Conservation (phyloP, 2,797 vertebrate species). For the Setipinna tenuifilis region DNA sequence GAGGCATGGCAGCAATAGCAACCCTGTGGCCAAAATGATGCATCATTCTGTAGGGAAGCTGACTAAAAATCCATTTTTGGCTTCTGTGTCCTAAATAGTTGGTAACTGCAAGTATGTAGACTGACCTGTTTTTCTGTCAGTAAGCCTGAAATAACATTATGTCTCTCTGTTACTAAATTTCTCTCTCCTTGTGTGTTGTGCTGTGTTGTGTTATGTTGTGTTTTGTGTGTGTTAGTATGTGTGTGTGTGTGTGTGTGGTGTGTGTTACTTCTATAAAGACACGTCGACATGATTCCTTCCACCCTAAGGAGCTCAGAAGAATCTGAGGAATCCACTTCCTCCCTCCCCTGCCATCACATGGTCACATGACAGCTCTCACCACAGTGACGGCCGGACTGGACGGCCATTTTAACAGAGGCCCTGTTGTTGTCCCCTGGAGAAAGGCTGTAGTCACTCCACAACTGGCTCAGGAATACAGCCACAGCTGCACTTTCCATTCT, state of each 20-base stretch:
- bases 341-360: slow-evolving; percentile 1
- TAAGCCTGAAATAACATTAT: background rate
- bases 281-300: background rate
- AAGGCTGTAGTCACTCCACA: slow-evolving; percentile 12
- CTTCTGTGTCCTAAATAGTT: slow-evolving; percentile 25
- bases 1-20: background rate
- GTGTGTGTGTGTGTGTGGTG: slow-evolving; percentile 9
- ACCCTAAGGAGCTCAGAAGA: background rate
- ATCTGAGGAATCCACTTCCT: background rate
- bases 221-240: background rate
- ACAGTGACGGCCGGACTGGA: background rate
- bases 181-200: background rate
- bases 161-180: background rate
- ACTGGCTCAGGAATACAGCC: background rate
- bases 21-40: background rate
- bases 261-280: background rate
- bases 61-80: slow-evolving; percentile 16
- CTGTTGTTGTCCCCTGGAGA: slow-evolving; percentile 17
- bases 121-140: background rate
- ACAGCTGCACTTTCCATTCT: slow-evolving; percentile 9
- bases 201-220: too few relatives aligned
- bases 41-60: slow-evolving; percentile 46
- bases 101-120: background rate
- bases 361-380: background rate
- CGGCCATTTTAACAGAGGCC: slow-evolving; percentile 20